Evolutionary conservation across 2,797 vertebrate species (phyloP).

Genomic region (Pantherophis alleghaniensis): DNA sequence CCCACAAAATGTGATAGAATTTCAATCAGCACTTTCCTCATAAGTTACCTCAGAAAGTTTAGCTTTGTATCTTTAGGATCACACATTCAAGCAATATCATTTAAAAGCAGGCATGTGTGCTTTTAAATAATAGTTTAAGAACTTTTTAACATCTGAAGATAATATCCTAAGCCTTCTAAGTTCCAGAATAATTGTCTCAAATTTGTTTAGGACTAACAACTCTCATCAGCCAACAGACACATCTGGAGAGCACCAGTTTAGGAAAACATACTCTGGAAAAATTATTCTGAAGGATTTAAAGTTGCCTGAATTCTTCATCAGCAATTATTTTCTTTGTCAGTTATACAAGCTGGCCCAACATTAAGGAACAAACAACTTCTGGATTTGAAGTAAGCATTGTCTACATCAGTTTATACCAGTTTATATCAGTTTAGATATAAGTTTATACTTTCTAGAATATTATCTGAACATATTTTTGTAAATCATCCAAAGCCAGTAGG

Average conservation of each 20-base stretch:
- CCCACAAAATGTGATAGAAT: not conserved
- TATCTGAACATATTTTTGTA: not conserved
- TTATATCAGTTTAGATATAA: too few species aligned
- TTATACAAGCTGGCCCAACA: not conserved
- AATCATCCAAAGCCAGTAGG: not conserved
- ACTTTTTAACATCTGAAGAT: not conserved
- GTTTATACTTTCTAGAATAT: not conserved
- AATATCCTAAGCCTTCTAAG: not conserved
- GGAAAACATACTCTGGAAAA: not conserved
- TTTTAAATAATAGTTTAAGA: not conserved
- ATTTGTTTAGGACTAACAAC: not conserved
- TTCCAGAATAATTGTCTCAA: not conserved
- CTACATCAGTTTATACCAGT: not conserved
- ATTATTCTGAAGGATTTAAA: not conserved
- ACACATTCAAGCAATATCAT: not conserved
- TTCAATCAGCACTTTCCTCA: not conserved
- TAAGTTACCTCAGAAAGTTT: not conserved
- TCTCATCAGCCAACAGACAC: not conserved
- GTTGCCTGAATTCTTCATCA: not conserved
- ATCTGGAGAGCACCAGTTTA: not conserved
- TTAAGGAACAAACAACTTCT: not conserved
- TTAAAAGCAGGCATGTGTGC: not conserved
- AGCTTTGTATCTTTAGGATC: not conserved
- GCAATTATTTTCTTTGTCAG: not conserved
- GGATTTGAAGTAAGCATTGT: not conserved